Evolutionary conservation across 2,797 vertebrate species (phyloP).

Genomic region (Buceros bicornis): DNA sequence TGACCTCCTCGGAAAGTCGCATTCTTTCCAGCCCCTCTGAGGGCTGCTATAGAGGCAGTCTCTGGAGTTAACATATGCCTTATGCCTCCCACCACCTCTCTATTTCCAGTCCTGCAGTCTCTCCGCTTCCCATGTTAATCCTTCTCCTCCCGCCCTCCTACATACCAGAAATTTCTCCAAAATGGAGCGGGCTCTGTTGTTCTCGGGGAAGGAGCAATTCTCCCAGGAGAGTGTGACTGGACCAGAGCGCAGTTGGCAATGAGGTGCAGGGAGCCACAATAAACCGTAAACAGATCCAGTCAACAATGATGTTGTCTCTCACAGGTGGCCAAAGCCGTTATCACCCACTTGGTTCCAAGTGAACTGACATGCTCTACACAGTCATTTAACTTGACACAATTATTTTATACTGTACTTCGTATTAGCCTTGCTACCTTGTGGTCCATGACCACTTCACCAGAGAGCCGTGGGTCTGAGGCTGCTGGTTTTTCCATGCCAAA

Average conservation of each 20-base stretch:
- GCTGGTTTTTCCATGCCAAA: background rate
- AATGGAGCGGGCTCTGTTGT: background rate
- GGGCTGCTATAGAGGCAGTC: background rate
- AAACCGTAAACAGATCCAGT: constrained; percentile 6
- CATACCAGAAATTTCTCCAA: background rate
- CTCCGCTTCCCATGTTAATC: background rate
- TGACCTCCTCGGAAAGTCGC: background rate
- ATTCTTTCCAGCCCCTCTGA: background rate
- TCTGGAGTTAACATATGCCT: background rate
- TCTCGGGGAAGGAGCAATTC: background rate
- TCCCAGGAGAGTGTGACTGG: background rate
- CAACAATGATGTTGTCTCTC: background rate
- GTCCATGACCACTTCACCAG: background rate
- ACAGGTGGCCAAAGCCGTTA: background rate
- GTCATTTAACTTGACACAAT: background rate
- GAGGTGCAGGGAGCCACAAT: background rate
- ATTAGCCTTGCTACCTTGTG: background rate
- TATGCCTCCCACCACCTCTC: background rate
- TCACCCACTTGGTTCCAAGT: background rate
- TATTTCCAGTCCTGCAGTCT: background rate
- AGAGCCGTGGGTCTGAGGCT: background rate
- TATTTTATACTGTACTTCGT: background rate
- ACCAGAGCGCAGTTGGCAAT: background rate
- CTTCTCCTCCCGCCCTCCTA: background rate
- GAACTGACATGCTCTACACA: background rate